Base-by-base conservation (phyloP, 2,888 invertebrate species). In the Drosophila falleni region DNA sequence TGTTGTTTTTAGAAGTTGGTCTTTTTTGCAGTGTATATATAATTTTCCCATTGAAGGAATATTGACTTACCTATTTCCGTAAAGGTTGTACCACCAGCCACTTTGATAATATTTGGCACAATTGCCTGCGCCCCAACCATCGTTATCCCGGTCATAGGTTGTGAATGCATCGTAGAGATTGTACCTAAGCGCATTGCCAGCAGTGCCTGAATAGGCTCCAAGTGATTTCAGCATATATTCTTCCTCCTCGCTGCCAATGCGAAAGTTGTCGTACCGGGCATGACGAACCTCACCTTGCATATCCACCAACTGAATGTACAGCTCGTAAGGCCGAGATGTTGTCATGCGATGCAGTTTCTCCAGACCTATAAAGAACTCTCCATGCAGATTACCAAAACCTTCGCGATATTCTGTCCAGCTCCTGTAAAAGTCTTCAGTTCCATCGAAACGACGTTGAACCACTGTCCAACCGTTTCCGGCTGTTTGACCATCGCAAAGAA, bases 71-170 rank as follows among this genome's bases (percentile, higher is more conserved):
- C 78, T 73, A 44, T 78, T 67, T 16, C 55, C 39, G 46, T 51
- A 55, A 19, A 31, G 64, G 10, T 51, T 55, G 41, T 55, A 78
- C 78, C 78, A 78, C 66, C 78, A 66, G 8, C 66, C 78, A 37
- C 78, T 75, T 16, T 10, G 10, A 9, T 78, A 75, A 15, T 50
- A 75, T 15, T 44, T 26, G 13, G 75, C 69, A 37, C 78, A 78
- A 29, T 62, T 75, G 9, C 78, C 78, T 2, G 9, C 0, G 4
- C 9, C 0, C 75, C 75, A 78, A 11, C 10, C 4, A 59, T 78
- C 78, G 35, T 72, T 78, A 37, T 78, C 78, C 15, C n/a, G 42
- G 16, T 78, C 78, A 46, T 60, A 78, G 3, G 78, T 78, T 19
- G 66, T 58, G 35, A 78, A 78, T 13, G 41, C 50, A 31, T 78